These are phyloP conservation scores for Aphrocallistes beatrix DNA, from an alignment of 37 sponge, comb jelly and placozoan genomes.

Conservation along the genomic window DNA sequence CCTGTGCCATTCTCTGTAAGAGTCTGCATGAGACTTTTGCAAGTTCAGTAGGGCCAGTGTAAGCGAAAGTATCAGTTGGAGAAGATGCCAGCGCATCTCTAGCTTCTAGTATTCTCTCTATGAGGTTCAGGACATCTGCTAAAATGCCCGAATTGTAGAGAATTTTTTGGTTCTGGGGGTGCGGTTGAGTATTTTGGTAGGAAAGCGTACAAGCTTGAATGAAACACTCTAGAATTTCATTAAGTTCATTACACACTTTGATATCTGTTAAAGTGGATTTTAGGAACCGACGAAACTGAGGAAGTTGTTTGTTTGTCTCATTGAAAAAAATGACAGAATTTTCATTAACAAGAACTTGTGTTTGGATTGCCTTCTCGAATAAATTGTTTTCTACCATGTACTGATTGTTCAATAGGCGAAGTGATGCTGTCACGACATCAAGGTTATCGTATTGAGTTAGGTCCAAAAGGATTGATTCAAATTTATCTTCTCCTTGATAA, in stretches of 20 bases:
- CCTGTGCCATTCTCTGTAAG: background rate
- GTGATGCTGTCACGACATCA: background rate
- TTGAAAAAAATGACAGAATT: background rate
- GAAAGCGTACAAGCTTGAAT: background rate
- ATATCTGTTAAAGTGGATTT: background rate
- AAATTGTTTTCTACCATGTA: background rate
- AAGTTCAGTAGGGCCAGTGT: background rate
- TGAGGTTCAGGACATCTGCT: background rate
- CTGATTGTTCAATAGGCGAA: background rate
- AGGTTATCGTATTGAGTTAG: background rate
- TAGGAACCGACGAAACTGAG: background rate
- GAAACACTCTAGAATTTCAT: background rate
- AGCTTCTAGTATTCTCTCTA: background rate
- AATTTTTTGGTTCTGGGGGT: conserved; percentile 56
- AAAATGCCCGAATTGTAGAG: conserved; percentile 40
- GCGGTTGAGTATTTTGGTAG: conserved; percentile 28
- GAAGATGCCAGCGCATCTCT: background rate
- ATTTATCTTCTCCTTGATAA: background rate
- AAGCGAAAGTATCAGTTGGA: background rate
- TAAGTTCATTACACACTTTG: background rate
- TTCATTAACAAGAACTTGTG: background rate
- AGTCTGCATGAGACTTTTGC: background rate
- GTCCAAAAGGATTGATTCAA: background rate
- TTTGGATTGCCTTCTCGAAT: background rate
- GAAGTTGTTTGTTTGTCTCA: background rate